Conservation (phyloP, 2,888 invertebrate species). For the Carpatolechia fugitivella region DNA sequence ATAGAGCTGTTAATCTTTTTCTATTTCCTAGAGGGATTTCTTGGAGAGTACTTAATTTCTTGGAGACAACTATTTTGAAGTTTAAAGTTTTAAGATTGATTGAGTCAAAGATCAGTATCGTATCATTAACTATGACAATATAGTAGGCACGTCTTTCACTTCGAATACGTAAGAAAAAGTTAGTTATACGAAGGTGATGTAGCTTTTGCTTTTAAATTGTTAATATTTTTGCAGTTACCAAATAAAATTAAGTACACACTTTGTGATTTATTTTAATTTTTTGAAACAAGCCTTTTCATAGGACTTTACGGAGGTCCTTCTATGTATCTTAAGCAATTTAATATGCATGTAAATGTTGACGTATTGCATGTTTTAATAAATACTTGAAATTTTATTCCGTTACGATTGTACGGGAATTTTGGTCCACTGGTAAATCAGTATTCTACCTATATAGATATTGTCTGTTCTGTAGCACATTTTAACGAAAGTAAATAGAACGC, state of each 20-base stretch:
- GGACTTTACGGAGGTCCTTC: slow-evolving; percentile 8
- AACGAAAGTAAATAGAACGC: slow-evolving; percentile 33
- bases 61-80: neutral
- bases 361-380: slow-evolving; percentile 23
- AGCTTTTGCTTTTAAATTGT: slow-evolving; percentile 31
- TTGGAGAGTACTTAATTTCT: slow-evolving; percentile 15
- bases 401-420: slow-evolving; percentile 18
- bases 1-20: slow-evolving; percentile 43
- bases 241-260: slow-evolving; percentile 67
- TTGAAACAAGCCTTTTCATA: slow-evolving; percentile 15
- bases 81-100: neutral
- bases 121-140: slow-evolving; percentile 22
- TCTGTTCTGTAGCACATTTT: slow-evolving; percentile 29
- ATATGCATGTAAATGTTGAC: slow-evolving; percentile 19
- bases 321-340: slow-evolving; percentile 15
- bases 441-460: slow-evolving; percentile 25
- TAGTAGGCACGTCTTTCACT: slow-evolving; percentile 3
- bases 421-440: slow-evolving; percentile 25
- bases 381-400: slow-evolving; percentile 17
- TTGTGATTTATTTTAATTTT: slow-evolving; percentile 46
- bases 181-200: slow-evolving; percentile 26
- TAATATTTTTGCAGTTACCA: slow-evolving; percentile 67
- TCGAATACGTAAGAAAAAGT: slow-evolving; percentile 12
- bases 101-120: neutral
- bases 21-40: slow-evolving; percentile 11